Evolutionary conservation across 37 sponge, comb jelly and placozoan genomes (phyloP).

Genomic region (Axinella damicornis): DNA sequence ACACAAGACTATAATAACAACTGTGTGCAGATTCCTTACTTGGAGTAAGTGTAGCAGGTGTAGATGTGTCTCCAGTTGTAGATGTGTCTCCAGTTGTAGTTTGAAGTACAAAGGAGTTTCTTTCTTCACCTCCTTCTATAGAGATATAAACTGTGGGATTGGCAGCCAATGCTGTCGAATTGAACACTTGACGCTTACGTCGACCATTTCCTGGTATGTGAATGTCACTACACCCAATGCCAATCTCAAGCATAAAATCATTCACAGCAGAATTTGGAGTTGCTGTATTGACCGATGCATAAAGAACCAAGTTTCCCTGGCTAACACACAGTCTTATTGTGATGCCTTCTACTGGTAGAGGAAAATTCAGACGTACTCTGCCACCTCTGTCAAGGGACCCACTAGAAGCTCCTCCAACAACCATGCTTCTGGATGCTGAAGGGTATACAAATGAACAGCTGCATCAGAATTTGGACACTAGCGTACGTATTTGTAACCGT

Average conservation of each 20-base stretch:
- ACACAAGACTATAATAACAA: too few relatives aligned
- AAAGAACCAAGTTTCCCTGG: not conserved
- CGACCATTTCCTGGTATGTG: too few relatives aligned
- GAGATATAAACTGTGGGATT: constrained; percentile 3
- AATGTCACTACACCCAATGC: too few relatives aligned
- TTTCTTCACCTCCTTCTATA: not conserved
- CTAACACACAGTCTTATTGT: not conserved
- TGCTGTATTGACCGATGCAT: constrained; percentile 1
- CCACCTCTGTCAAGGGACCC: not conserved
- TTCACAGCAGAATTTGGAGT: not conserved
- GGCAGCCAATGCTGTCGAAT: too few relatives aligned
- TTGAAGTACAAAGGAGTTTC: not conserved
- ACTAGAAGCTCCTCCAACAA: not conserved
- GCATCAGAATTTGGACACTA: too few relatives aligned
- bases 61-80: too few relatives aligned
- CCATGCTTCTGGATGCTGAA: not conserved
- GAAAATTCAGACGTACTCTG: not conserved
- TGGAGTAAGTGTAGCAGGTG: too few relatives aligned
- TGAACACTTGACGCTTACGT: too few relatives aligned
- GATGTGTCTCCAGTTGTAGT: not conserved
- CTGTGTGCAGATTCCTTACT: too few relatives aligned
- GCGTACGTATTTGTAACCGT: too few relatives aligned
- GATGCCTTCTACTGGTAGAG: not conserved
- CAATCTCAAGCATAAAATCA: not conserved
- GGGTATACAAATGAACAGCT: too few relatives aligned